These are phyloP conservation scores for Austrolebias charrua DNA, from an alignment of 2,797 vertebrate genomes.

Conservation along the genomic window DNA sequence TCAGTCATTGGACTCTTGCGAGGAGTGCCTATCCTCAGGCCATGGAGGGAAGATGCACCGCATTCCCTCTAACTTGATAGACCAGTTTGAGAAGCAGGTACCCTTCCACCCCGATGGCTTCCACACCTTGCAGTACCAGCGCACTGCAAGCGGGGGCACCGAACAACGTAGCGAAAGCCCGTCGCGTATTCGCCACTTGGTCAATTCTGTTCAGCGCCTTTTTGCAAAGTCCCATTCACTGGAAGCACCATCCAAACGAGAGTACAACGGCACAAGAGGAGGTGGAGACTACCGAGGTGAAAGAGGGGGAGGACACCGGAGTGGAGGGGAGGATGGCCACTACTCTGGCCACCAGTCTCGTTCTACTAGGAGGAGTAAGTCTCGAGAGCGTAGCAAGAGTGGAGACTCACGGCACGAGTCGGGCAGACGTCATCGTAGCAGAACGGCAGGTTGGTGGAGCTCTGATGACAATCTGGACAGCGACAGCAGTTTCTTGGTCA, in stretches of 20 bases:
- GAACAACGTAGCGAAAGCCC: constrained; percentile 96
- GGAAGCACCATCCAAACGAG: constrained; percentile 93
- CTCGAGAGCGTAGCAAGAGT: constrained; percentile 83
- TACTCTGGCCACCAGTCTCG: constrained; percentile 87
- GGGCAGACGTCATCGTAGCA: constrained; percentile 78
- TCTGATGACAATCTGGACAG: constrained; percentile 99
- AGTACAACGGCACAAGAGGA: constrained; percentile 89
- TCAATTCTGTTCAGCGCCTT: constrained; percentile 98
- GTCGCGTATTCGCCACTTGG: constrained; percentile 96
- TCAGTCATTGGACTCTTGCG: constrained; percentile 92
- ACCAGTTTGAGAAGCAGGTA: constrained; percentile 97
- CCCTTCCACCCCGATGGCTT: constrained; percentile 98
- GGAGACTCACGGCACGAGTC: constrained; percentile 80
- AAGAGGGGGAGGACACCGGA: constrained; percentile 77
- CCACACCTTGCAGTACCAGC: constrained; percentile 97
- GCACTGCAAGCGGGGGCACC: constrained; percentile 80
- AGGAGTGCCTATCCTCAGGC: constrained; percentile 88
- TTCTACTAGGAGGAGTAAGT: constrained; percentile 80
- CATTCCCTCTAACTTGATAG: constrained; percentile 90
- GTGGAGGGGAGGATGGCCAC: constrained; percentile 81
- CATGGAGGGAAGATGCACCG: constrained; percentile 89
- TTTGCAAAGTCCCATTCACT: constrained; percentile 98
- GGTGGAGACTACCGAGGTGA: constrained; percentile 81
- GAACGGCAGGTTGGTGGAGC: constrained; percentile 97
- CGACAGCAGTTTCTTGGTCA: constrained; percentile 93